Evolutionary conservation across 2,797 vertebrate species (phyloP), one percentile per base, ranked within the genome.

Genomic region (Pristis pectinata): DNA sequence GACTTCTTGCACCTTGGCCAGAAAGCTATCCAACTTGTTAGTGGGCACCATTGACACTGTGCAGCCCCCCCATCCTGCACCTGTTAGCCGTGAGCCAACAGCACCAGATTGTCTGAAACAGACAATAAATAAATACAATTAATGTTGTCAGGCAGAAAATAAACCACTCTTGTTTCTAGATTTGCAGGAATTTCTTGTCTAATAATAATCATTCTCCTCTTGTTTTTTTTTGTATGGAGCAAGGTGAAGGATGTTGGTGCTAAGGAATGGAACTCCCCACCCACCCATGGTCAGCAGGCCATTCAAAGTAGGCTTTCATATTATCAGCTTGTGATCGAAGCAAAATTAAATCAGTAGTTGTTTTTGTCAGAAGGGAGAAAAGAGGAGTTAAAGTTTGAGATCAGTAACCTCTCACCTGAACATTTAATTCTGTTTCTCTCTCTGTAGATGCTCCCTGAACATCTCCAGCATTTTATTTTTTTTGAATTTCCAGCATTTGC

Each of bases 21-120:
- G 96, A 96, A 99, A 99, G 94, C 95, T 94, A 93, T 97, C 96
- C 95, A 98, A 97, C 96, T 96, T 98, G 94, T 98, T 97, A 80
- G 95, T 96, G 83, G 98, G 98, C 95, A 99, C 98, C 97, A 99
- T 98, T 94, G 99, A 99, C 94, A 99, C 99, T 0, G 98, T 97
- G 96, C 99, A 99, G 96, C 99, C 99, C 59, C 99, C 99, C 99
- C 99, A 99, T 95, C 99, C 99, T 95, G 99, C 99, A 95, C 99
- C 99, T 10, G 99, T 99, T 95, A 99, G 97, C 94, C 99, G 98
- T 94, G 98, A 99, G 30, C 99, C 99, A 30, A 97, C 96, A 82
- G 99, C 98, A 85, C 99, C 99, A 19, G 97, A 98, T 95, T 97
- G 97, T 97, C 99, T 99, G 96, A 96, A 94, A 95, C 95, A 15